A percentile compares a stretch with the other conserved stretches of the same genome.
phyloP scores from a whole-genome alignment of 1,140 invertebrate species.

The Cotesia chilonis region DNA sequence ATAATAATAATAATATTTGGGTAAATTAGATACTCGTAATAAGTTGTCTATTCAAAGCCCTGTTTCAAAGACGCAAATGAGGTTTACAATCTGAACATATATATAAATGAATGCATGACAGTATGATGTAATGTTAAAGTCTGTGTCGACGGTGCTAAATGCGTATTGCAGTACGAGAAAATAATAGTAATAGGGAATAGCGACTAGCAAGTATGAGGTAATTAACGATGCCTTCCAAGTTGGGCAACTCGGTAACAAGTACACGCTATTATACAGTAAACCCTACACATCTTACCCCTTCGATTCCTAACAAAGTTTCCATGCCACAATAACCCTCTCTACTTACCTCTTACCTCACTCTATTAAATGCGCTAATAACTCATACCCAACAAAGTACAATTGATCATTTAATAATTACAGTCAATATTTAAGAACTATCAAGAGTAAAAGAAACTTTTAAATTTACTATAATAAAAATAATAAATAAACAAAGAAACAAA shows the following conservation, averaged over 20 bases:
- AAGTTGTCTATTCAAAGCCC: conserved; percentile 1
- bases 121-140: conserved; percentile 15
- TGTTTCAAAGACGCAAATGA: too few species aligned
- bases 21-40: neutral
- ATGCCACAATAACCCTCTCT: too few species aligned
- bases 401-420: too few species aligned
- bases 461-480: neutral
- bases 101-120: neutral
- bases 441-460: too few species aligned
- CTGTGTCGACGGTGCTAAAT: neutral
- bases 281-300: conserved; percentile 5
- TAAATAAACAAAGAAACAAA: conserved; percentile 1
- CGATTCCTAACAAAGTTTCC: too few species aligned
- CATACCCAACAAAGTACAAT: too few species aligned
- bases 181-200: conserved; percentile 7
- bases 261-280: conserved; percentile 11
- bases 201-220: neutral
- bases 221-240: conserved; percentile 38
- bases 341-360: too few species aligned
- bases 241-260: conserved; percentile 38
- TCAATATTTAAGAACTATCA: too few species aligned
- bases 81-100: too few species aligned
- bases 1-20: too few species aligned
- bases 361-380: too few species aligned
- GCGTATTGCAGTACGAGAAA: conserved; percentile 14